These are phyloP conservation scores for Salmo trutta DNA, from an alignment of 2,797 vertebrate species.

Conservation along the genomic window DNA sequence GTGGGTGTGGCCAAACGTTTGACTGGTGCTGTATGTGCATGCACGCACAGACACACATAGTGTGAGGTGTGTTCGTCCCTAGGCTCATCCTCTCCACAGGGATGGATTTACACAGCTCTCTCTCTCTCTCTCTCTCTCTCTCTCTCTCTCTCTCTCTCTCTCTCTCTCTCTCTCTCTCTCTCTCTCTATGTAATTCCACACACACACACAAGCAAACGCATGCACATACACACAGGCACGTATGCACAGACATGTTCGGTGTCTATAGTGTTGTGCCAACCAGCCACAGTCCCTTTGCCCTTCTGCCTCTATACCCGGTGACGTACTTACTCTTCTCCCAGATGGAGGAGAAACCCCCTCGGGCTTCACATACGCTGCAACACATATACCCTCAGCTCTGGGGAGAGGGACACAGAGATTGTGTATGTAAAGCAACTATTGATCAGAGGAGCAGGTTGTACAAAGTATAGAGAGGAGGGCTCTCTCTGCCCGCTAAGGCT, in stretches of 20 bases:
- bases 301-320: constrained; percentile 18
- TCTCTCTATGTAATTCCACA: constrained; percentile 25
- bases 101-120: constrained; percentile 69
- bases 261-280: constrained; percentile 35
- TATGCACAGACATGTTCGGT: constrained; percentile 9
- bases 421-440: not conserved
- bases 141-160: constrained; percentile 23
- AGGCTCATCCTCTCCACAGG: constrained; percentile 75
- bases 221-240: not conserved
- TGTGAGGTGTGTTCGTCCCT: constrained; percentile 68
- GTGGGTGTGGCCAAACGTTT: too few relatives aligned
- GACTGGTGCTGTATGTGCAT: too few relatives aligned
- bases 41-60: not conserved
- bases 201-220: not conserved
- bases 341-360: constrained; percentile 27
- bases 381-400: constrained; percentile 2
- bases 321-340: constrained; percentile 43
- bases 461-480: constrained; percentile 25
- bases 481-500: constrained; percentile 26
- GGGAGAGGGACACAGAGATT: not conserved
- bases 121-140: constrained; percentile 3
- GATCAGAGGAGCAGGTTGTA: constrained; percentile 23
- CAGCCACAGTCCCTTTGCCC: constrained; percentile 18
- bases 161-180: constrained; percentile 14
- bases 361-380: not conserved